Conservation (phyloP, 2,113 vertebrate genomes). For the Megalops atlanticus region DNA sequence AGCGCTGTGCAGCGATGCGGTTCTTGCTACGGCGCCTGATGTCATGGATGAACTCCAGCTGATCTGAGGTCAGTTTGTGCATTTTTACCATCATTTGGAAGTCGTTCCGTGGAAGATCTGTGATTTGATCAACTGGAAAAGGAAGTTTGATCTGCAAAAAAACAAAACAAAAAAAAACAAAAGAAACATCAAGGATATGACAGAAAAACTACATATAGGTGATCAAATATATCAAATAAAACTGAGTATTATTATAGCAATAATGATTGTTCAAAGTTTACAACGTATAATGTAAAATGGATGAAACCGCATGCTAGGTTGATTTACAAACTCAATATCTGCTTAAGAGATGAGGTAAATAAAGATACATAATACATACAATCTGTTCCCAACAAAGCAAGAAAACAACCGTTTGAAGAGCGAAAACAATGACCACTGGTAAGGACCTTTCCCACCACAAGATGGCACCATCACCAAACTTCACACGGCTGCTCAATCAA, state of each 20-base stretch:
- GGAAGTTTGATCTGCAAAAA: conserved; percentile 88
- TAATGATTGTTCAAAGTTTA: too few relatives aligned
- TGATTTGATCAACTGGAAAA: conserved; percentile 94
- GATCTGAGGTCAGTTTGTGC: conserved; percentile 93
- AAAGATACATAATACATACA: conserved; percentile 25
- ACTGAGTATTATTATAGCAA: too few relatives aligned
- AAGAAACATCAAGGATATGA: neutral
- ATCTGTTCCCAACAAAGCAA: too few relatives aligned
- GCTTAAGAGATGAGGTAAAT: too few relatives aligned
- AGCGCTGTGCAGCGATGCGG: conserved; percentile 92
- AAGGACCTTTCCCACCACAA: neutral
- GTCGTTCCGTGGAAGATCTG: conserved; percentile 93
- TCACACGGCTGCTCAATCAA: too few relatives aligned
- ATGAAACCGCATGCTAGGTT: too few relatives aligned
- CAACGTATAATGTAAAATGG: neutral
- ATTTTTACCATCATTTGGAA: conserved; percentile 98
- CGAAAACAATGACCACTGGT: too few relatives aligned
- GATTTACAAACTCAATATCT: too few relatives aligned
- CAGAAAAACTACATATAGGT: neutral
- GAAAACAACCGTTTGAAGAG: too few relatives aligned
- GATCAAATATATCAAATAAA: too few relatives aligned
- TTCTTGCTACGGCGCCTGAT: conserved; percentile 93
- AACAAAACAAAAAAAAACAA: neutral
- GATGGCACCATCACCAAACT: conserved; percentile 5
- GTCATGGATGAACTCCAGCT: conserved; percentile 92